Evolutionary conservation across 2,888 invertebrate genomes (phyloP).

Genomic region (Aplocera efformata): DNA sequence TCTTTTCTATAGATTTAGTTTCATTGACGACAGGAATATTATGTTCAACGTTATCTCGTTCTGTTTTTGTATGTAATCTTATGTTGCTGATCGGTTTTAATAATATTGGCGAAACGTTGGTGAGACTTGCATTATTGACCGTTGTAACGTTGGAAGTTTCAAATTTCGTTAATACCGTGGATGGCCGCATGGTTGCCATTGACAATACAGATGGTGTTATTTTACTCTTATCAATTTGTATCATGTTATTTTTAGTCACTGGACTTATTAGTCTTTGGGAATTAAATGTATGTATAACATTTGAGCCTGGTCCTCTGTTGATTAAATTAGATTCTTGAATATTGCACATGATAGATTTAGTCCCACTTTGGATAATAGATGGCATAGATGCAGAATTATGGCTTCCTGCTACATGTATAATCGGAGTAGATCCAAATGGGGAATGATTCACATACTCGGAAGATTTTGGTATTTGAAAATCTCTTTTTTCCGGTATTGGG

Average conservation of each 20-base stretch:
- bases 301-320: constrained; percentile 53
- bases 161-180: constrained; percentile 57
- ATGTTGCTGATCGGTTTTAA: constrained; percentile 54
- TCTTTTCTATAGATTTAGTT: constrained; percentile 30
- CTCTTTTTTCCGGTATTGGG: constrained; percentile 59
- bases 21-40: constrained; percentile 17
- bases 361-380: constrained; percentile 57
- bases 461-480: constrained; percentile 49
- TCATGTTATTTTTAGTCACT: constrained; percentile 51
- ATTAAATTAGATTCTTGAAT: constrained; percentile 51
- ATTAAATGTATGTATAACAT: constrained; percentile 65
- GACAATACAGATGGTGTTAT: constrained; percentile 59
- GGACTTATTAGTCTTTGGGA: constrained; percentile 59
- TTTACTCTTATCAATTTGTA: constrained; percentile 61
- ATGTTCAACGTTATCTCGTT: constrained; percentile 34
- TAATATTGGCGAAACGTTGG: constrained; percentile 63
- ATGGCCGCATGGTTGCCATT: constrained; percentile 58
- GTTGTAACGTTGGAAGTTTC: constrained; percentile 50
- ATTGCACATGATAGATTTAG: constrained; percentile 55
- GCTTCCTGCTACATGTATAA: constrained; percentile 61
- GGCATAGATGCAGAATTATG: constrained; percentile 47
- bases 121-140: constrained; percentile 48
- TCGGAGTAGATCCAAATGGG: constrained; percentile 50
- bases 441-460: constrained; percentile 51
- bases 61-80: constrained; percentile 49